Evolutionary conservation across 2,113 vertebrate genomes (phyloP), one percentile per base, ranked within the genome.

Genomic region (Rhipidura dahli): DNA sequence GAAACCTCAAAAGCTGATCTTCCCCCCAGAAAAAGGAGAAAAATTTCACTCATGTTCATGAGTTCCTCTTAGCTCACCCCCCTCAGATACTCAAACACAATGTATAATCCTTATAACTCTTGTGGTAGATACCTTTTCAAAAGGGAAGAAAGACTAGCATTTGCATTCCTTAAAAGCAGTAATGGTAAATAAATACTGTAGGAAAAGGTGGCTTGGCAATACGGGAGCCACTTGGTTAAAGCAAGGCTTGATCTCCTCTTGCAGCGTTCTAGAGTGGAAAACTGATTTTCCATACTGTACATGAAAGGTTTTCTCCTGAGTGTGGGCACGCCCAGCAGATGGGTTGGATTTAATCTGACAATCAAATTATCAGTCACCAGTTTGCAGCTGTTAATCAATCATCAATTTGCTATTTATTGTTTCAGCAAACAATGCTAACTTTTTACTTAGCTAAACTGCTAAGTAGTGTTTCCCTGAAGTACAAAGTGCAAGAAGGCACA

Each of bases 401-500:
- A 50, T 30, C 63, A 53, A 9, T 70, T 61, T 40, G 23, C 20
- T 72, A 11, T 51, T 65, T 57, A 31, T 16, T 75, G 45, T 24
- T 45, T 80, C 44, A 35, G 53, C 66, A 87, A 45, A 37, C 31
- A 42, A 7, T 8, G 2, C 8, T 10, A 2, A 1, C 6, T 31
- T 60, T 70, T 71, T 6, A 31, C 18, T 60, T 44, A 40, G 15
- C 18, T 83, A 11, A 44, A 26, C 8, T 35, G 33, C 2, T 59
- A 37, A 30, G 18, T 7, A 11, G 3, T 7, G 11, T 51, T 78
- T 76, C 15, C 26, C 31, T 10, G 30, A 23, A 40, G 16, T 13
- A 14, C 20, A 2, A 26, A 57, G 28, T 3, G 7, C 13, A 27
- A 30, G 65, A 31, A n/a, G 7, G 12, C n/a, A 6, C 1, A 8